Conservation (phyloP, 2,888 invertebrate genomes). For the Nomada ruficornis region DNA sequence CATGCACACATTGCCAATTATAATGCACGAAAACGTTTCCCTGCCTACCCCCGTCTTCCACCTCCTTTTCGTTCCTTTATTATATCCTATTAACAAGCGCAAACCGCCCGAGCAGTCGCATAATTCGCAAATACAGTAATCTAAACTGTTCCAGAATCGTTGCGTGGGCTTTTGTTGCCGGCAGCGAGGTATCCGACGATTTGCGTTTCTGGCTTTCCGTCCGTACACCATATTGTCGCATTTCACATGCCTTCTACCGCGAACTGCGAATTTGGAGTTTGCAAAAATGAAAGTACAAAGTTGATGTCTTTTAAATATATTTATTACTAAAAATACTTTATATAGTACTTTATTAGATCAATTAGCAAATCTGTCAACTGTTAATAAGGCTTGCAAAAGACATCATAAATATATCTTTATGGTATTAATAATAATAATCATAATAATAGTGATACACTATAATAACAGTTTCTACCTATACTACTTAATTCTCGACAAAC, state of each 20-base stretch:
- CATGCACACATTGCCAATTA: slow-evolving; percentile 16
- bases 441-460: too few relatives aligned
- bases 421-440: too few relatives aligned
- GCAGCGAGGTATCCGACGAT: not conserved
- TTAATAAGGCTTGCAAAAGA: too few relatives aligned
- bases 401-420: too few relatives aligned
- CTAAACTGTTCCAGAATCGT: slow-evolving; percentile 22
- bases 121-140: slow-evolving; percentile 25
- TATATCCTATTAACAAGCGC: slow-evolving; percentile 26
- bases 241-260: not conserved
- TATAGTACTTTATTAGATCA: too few relatives aligned
- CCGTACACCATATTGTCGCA: not conserved
- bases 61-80: not conserved
- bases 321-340: too few relatives aligned
- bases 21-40: slow-evolving; percentile 21
- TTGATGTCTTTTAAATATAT: too few relatives aligned
- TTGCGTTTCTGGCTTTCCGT: not conserved
- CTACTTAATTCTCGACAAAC: too few relatives aligned
- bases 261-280: too few relatives aligned
- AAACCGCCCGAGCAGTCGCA: not conserved
- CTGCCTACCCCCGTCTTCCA: not conserved
- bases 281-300: too few relatives aligned
- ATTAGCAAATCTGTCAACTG: too few relatives aligned
- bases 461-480: too few relatives aligned
- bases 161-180: slow-evolving; percentile 19